A percentile compares a stretch with the other conserved stretches of the same genome.
phyloP scores from a whole-genome alignment of 2,797 vertebrate genomes.

The Phaenicophaeus curvirostris region DNA sequence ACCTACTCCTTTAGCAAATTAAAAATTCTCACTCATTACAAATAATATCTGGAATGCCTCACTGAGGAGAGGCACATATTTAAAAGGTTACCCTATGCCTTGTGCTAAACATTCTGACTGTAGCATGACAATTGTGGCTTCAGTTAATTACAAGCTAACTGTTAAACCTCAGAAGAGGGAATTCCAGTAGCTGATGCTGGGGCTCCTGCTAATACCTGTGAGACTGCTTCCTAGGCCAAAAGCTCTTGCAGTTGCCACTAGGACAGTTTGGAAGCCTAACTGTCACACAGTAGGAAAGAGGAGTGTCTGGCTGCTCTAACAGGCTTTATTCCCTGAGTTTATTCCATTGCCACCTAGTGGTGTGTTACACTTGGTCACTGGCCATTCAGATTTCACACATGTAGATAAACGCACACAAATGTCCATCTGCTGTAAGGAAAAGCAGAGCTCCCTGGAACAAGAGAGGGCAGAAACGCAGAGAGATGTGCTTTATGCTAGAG shows the following conservation, averaged over 20 bases:
- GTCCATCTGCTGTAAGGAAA: not conserved
- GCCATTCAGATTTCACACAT: accelerated
- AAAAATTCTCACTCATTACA: not conserved
- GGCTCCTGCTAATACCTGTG: not conserved
- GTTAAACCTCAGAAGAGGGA: not conserved
- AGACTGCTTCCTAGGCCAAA: not conserved
- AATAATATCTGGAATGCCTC: not conserved
- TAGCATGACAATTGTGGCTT: not conserved
- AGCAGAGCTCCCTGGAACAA: not conserved
- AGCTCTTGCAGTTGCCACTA: not conserved
- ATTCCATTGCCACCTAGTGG: slow-evolving; percentile 35
- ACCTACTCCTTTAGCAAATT: not conserved
- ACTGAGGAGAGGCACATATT: not conserved
- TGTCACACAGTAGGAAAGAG: not conserved
- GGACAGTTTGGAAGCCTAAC: not conserved
- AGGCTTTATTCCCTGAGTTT: not conserved
- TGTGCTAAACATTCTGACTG: not conserved
- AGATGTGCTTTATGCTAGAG: not conserved
- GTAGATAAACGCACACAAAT: not conserved
- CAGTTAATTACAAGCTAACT: slow-evolving; percentile 17
- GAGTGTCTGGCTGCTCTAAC: accelerated
- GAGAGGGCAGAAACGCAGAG: not conserved
- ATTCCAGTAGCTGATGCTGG: not conserved
- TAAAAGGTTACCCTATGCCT: not conserved
- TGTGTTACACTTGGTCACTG: not conserved